Evolutionary conservation across 2,797 vertebrate genomes (phyloP).

Genomic region (Columba guinea): DNA sequence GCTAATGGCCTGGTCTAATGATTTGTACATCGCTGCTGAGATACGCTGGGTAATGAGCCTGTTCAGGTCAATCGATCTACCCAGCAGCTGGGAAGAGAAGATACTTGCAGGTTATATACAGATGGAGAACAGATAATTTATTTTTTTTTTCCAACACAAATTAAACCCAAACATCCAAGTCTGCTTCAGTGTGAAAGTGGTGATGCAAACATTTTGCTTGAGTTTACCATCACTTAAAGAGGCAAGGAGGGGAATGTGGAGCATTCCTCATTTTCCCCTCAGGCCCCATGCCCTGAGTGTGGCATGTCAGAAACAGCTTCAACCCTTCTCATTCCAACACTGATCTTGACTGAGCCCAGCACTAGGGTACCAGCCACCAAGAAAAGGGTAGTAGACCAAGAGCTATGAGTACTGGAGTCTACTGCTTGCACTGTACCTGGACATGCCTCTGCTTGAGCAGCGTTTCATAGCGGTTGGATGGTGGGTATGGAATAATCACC

Average conservation of each 20-base stretch:
- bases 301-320: neutral
- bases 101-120: neutral
- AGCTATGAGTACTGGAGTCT: neutral
- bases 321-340: neutral
- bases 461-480: slow-evolving; percentile 90
- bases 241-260: neutral
- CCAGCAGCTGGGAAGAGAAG: slow-evolving; percentile 78
- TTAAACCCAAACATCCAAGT: neutral
- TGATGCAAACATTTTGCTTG: fast-evolving
- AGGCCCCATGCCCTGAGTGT: neutral
- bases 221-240: neutral
- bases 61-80: slow-evolving; percentile 90
- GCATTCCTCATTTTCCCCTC: neutral
- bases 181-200: neutral
- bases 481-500: slow-evolving; percentile 90
- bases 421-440: slow-evolving; percentile 77
- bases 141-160: neutral
- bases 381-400: neutral
- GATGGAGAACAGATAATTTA: neutral
- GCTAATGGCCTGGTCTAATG: slow-evolving; percentile 90
- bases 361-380: neutral
- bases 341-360: neutral
- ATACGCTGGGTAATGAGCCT: slow-evolving; percentile 91
- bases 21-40: slow-evolving; percentile 92
- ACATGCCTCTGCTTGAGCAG: slow-evolving; percentile 91